Conservation (phyloP, 2,797 vertebrate genomes). For the Anguilla marmorata region DNA sequence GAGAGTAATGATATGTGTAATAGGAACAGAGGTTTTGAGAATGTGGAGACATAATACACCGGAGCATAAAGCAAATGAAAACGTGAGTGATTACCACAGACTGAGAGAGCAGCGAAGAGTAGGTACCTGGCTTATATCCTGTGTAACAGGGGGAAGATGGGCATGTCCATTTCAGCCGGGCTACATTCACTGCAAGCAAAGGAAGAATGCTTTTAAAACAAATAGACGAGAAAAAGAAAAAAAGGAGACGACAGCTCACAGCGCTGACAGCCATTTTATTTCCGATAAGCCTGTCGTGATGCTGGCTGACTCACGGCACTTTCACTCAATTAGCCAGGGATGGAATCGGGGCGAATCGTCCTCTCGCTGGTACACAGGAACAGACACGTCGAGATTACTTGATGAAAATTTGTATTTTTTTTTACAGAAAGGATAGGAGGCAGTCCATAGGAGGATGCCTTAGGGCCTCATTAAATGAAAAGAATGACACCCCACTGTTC, state of each 20-base stretch:
- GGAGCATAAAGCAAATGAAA: not conserved
- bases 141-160: constrained; percentile 16
- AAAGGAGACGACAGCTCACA: not conserved
- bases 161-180: constrained; percentile 34
- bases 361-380: not conserved
- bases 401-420: too few relatives aligned
- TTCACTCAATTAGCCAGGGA: not conserved
- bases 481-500: not conserved
- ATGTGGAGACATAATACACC: not conserved
- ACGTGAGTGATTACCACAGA: too few relatives aligned
- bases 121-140: constrained; percentile 35
- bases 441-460: not conserved
- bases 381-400: not conserved
- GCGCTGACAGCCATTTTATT: not conserved
- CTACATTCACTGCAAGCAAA: constrained; percentile 1
- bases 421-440: not conserved
- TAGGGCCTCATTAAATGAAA: not conserved
- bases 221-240: not conserved
- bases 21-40: not conserved
- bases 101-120: not conserved
- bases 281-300: not conserved
- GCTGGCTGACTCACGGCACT: not conserved
- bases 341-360: not conserved
- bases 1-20: not conserved
- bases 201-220: constrained; percentile 2